Percentiles rank a stretch among this genome's conserved stretches.
Conservation (phyloP, 1,140 invertebrate genomes). For the Thaumatotibia leucotreta region DNA sequence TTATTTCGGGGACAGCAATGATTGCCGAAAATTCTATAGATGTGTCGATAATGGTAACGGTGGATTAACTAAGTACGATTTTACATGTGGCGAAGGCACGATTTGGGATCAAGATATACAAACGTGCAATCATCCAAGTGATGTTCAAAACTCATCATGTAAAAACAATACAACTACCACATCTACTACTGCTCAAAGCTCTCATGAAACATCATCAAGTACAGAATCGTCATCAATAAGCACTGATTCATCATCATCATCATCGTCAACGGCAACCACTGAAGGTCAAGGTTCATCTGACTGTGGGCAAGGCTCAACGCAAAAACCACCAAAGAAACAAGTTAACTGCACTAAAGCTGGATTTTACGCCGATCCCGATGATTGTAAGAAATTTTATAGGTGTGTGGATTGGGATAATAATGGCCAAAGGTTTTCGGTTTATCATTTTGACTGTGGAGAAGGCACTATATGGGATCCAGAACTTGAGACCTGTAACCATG, state of each 20-base stretch:
- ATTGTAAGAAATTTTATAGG: conserved; percentile 85
- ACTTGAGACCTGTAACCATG: conserved; percentile 75
- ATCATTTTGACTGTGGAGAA: conserved; percentile 79
- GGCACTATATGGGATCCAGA: conserved; percentile 80
- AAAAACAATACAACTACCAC: conserved; percentile 4
- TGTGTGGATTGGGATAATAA: conserved; percentile 83
- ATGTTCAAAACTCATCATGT: conserved; percentile 58
- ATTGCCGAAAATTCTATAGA: conserved; percentile 84
- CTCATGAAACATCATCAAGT: background rate
- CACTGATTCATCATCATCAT: conserved; percentile 17
- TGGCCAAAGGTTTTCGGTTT: conserved; percentile 78
- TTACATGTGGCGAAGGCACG: conserved; percentile 78
- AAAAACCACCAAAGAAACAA: conserved; percentile 40
- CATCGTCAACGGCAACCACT: conserved; percentile 25
- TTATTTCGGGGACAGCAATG: conserved; percentile 80
- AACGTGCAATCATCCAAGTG: conserved; percentile 73
- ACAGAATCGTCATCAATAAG: conserved; percentile 14
- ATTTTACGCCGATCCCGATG: conserved; percentile 80
- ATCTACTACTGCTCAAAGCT: background rate
- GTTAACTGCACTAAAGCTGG: conserved; percentile 76
- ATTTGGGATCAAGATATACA: conserved; percentile 78
- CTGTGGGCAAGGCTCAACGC: conserved; percentile 30
- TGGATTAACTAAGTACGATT: conserved; percentile 77
- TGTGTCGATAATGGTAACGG: conserved; percentile 83
- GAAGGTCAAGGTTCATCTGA: conserved; percentile 31